phyloP scores from a whole-genome alignment of 2,797 vertebrate genomes.

The Zalophus californianus region DNA sequence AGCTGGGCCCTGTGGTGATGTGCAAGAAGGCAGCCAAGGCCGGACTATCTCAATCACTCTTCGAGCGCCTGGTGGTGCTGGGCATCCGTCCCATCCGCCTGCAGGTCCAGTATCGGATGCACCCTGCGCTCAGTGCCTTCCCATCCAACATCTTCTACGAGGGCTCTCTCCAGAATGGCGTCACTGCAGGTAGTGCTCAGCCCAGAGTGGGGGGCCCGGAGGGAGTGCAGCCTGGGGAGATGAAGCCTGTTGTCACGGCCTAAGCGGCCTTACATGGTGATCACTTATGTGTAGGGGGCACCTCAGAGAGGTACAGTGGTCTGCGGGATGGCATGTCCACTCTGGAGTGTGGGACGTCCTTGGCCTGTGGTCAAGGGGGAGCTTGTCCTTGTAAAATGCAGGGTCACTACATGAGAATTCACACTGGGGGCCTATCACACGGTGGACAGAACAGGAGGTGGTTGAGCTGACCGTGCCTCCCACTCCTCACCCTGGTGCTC shows the following conservation, averaged over 20 bases:
- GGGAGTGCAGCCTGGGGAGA: not conserved
- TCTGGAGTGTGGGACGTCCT: not conserved
- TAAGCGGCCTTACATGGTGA: accelerated
- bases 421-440: accelerated
- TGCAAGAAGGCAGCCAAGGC: slow-evolving; percentile 99
- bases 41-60: slow-evolving; percentile 97
- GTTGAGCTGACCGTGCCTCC: not conserved
- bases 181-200: slow-evolving; percentile 93
- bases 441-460: not conserved
- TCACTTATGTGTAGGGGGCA: not conserved
- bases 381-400: not conserved
- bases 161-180: slow-evolving; percentile 97
- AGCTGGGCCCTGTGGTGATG: slow-evolving; percentile 99
- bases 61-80: slow-evolving; percentile 97
- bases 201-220: not conserved
- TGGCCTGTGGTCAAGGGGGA: not conserved
- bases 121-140: slow-evolving; percentile 98
- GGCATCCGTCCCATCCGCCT: slow-evolving; percentile 98
- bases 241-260: accelerated
- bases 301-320: not conserved
- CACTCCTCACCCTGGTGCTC: not conserved
- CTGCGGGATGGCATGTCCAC: not conserved
- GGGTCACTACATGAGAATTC: not conserved
- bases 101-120: slow-evolving; percentile 99
- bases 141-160: slow-evolving; percentile 99